Evolutionary conservation across 2,888 invertebrate genomes (phyloP).

Genomic region (Listrodromus nycthemerus): DNA sequence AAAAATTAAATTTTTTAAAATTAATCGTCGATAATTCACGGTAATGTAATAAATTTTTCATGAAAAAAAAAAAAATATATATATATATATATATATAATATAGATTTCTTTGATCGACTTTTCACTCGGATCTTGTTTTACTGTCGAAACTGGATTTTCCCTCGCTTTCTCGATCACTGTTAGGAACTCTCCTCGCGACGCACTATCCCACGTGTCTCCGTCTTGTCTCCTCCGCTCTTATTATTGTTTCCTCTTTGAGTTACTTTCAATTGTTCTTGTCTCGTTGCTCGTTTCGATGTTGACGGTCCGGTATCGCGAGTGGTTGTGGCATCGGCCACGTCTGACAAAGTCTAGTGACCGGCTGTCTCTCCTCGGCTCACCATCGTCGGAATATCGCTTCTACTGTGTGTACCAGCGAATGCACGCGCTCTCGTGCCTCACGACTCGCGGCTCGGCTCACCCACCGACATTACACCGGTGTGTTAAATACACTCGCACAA

Average conservation of each 20-base stretch:
- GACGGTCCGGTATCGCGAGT: constrained; percentile 75
- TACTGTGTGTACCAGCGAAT: constrained; percentile 40
- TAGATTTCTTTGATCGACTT: constrained; percentile 15
- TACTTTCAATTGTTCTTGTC: neutral
- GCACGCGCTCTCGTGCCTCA: constrained; percentile 41
- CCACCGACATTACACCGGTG: constrained; percentile 10
- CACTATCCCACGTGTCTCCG: neutral
- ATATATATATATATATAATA: neutral
- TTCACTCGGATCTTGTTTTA: constrained; percentile 24
- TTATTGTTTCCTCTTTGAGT: neutral
- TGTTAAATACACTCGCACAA: neutral
- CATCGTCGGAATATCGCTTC: constrained; percentile 45
- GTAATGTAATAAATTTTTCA: neutral
- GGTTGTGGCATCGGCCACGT: constrained; percentile 75
- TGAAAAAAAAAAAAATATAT: neutral
- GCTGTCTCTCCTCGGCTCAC: constrained; percentile 64
- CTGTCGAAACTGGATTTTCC: constrained; percentile 1
- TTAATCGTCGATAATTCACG: constrained; percentile 16
- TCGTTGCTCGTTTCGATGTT: constrained; percentile 67
- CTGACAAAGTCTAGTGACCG: constrained; percentile 74
- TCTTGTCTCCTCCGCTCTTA: neutral
- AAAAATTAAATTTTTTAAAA: constrained; percentile 17
- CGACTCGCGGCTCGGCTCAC: constrained; percentile 16
- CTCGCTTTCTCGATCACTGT: constrained; percentile 18
- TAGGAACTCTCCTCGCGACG: neutral